phyloP scores from a whole-genome alignment of 30 jellyfish, hydroid and myxozoan species.

The Chrysaora quinquecirrha region DNA sequence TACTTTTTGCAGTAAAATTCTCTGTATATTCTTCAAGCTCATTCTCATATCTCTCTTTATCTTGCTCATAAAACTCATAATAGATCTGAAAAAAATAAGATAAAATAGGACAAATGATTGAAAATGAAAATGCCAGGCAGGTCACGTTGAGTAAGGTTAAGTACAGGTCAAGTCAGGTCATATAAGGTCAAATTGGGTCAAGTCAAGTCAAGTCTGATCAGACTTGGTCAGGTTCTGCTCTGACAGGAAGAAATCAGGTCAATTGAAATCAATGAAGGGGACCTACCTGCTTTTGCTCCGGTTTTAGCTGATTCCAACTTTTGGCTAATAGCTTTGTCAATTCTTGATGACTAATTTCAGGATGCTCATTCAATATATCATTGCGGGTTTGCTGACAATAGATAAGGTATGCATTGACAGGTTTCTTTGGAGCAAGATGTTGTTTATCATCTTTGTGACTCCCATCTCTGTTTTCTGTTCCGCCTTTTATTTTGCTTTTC shows the following conservation, averaged over 20 bases:
- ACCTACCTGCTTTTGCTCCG: constrained; percentile 65
- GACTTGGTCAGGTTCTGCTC: too few species aligned
- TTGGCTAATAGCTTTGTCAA: constrained; percentile 61
- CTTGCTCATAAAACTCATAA: constrained; percentile 38
- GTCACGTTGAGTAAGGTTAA: not conserved
- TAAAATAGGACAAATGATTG: not conserved
- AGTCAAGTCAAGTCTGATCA: too few species aligned
- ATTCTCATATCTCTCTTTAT: constrained; percentile 44
- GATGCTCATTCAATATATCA: constrained; percentile 33
- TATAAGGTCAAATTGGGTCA: not conserved
- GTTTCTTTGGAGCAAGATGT: constrained; percentile 38
- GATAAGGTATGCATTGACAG: constrained; percentile 56
- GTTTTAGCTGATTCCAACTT: constrained; percentile 51
- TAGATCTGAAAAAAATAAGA: constrained; percentile 20
- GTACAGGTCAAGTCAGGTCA: not conserved
- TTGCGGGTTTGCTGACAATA: constrained; percentile 58
- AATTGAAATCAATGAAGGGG: not conserved
- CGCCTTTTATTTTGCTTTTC: not conserved
- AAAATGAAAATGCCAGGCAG: not conserved
- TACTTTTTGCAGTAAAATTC: not conserved
- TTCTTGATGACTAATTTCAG: constrained; percentile 54
- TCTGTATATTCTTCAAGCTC: constrained; percentile 26
- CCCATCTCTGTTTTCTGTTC: not conserved
- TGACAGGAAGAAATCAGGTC: too few species aligned
- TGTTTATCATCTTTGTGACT: not conserved